Base-by-base conservation (phyloP, 2,888 invertebrate species). In the Drosophila greeni region DNA sequence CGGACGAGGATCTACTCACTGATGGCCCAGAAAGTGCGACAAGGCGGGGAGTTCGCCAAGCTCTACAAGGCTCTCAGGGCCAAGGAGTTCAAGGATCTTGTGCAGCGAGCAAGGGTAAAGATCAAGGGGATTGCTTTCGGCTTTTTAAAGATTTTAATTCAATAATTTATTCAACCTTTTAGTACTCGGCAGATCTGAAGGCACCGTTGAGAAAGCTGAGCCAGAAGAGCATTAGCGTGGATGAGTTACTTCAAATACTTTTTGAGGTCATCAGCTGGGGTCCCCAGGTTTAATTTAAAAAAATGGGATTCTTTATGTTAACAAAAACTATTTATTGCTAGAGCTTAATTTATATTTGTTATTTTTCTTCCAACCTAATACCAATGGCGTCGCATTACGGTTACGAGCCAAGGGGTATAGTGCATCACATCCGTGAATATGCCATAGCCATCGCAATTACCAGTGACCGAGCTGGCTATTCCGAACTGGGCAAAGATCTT, bases 261-360 rank as follows among this genome's bases (percentile, higher is more conserved):
- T 78, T 73, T 36, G 73, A 77, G 37, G 24, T 86, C 14, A 65
- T 87, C 39, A 77, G 75, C 24, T 87, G 87, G 86, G 87, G 86
- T 40, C 87, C 86, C 14, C 57, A 66, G 39, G 23, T 18, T 8
- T 9, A 34, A 4, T 33, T 39, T 6, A 8, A 11, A 16, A 9
- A 49, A 16, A 36, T 3, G 8, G 1, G 3, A 39, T 20, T 37
- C 2, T 11, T 37, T 18, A 8, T 26, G 24, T 20, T 29, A 24
- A 42, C 11, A 23, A 29, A 14, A 29, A 20, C 20, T 48, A 31
- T 47, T 31, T 47, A 8, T 14, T 47, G 20, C 2, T 37, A 37
- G 37, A 29, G 2, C 3, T 11, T n/a, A 49, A 20, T 20, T 33
- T 48, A 2, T 20, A 20, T 20, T 48, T 18, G 2, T 5, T 18